Evolutionary conservation across 2,797 vertebrate species (phyloP).

Genomic region (Melanotaenia pygmaea): DNA sequence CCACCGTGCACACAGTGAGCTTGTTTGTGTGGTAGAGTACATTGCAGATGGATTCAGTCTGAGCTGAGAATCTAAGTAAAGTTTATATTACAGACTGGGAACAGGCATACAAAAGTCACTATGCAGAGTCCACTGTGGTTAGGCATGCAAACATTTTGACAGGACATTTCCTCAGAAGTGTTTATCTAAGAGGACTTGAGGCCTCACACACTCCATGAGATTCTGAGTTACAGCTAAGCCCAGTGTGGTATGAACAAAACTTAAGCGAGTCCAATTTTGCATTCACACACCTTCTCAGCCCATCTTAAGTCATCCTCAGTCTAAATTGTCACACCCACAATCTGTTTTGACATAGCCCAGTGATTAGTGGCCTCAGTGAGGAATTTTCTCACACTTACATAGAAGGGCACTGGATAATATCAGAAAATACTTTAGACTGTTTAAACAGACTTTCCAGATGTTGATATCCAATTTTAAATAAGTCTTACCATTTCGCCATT

Average conservation of each 20-base stretch:
- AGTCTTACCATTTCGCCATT: slow-evolving; percentile 92
- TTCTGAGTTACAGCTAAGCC: slow-evolving; percentile 12
- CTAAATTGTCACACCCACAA: slow-evolving; percentile 4
- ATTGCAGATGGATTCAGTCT: slow-evolving; percentile 24
- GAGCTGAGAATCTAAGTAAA: slow-evolving; percentile 30
- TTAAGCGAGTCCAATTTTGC: not conserved
- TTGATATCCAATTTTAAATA: slow-evolving; percentile 13
- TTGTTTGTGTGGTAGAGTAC: slow-evolving; percentile 17
- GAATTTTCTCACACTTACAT: slow-evolving; percentile 18
- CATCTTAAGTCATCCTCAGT: slow-evolving; percentile 3
- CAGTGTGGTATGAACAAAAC: slow-evolving; percentile 24
- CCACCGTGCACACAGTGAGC: slow-evolving; percentile 4
- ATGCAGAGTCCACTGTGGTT: slow-evolving; percentile 25
- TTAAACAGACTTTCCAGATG: slow-evolving; percentile 12
- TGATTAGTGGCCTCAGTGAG: slow-evolving; percentile 5
- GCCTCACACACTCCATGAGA: slow-evolving; percentile 31
- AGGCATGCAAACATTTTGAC: slow-evolving; percentile 65
- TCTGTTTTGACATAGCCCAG: slow-evolving; percentile 23
- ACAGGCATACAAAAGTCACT: slow-evolving; percentile 11
- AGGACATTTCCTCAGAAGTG: slow-evolving; percentile 61
- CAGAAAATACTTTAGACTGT: slow-evolving; percentile 13
- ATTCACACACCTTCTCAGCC: slow-evolving; percentile 18
- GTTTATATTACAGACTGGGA: slow-evolving; percentile 36
- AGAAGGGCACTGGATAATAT: slow-evolving; percentile 5
- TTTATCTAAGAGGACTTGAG: slow-evolving; percentile 48